Evolutionary conservation across 2,113 vertebrate species (phyloP).

Genomic region (Clupea harengus): DNA sequence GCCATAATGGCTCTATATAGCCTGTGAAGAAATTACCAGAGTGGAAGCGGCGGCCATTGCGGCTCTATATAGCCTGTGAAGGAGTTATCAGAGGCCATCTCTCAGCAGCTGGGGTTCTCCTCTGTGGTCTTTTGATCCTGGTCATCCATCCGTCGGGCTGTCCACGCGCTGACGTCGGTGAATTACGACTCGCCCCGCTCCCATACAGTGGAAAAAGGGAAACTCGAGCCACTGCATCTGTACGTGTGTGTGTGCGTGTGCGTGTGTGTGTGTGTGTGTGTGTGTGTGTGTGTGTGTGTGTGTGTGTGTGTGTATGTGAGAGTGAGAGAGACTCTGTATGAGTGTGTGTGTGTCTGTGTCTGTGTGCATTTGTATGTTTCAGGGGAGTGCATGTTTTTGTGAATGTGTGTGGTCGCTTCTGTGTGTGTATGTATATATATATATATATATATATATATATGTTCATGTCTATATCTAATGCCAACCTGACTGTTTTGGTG

Average conservation of each 20-base stretch:
- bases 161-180: slow-evolving; percentile 23
- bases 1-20: background rate
- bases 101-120: slow-evolving; percentile 1
- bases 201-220: slow-evolving; percentile 6
- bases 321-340: background rate
- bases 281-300: background rate
- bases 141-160: slow-evolving; percentile 28
- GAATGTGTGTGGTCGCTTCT: background rate
- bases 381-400: background rate
- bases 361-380: background rate
- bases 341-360: background rate
- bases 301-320: background rate
- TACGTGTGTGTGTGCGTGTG: background rate
- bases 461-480: background rate
- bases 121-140: slow-evolving; percentile 27
- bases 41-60: background rate
- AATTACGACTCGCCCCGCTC: slow-evolving; percentile 17
- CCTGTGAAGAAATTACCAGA: background rate
- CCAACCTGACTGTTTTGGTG: background rate
- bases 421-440: background rate
- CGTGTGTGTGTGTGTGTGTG: background rate
- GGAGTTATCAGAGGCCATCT: background rate
- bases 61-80: slow-evolving; percentile 1
- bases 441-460: no score
- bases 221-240: slow-evolving; percentile 17